Evolutionary conservation across 2,797 vertebrate genomes (phyloP).

Genomic region (Neopelma chrysocephalum): DNA sequence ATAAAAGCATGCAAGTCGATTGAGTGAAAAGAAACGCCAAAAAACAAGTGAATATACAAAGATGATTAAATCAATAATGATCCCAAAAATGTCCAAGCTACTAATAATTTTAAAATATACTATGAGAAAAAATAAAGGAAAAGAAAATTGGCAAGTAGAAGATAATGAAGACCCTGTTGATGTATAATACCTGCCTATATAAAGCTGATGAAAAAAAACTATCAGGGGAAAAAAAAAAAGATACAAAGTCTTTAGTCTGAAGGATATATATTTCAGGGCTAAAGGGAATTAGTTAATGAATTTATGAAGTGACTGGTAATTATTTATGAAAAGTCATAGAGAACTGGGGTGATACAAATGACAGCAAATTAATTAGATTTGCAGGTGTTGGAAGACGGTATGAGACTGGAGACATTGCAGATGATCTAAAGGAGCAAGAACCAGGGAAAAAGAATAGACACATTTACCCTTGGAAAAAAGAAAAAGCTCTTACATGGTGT

Average conservation of each 20-base stretch:
- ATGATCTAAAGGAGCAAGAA: constrained; percentile 30
- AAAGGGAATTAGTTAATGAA: constrained; percentile 67
- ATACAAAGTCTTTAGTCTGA: constrained; percentile 29
- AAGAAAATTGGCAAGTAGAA: background rate
- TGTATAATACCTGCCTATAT: background rate
- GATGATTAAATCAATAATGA: constrained; percentile 3
- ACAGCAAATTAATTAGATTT: constrained; percentile 69
- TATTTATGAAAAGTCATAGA: constrained; percentile 67
- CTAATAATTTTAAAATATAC: constrained; percentile 13
- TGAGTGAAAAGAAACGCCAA: background rate
- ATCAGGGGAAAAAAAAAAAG: background rate
- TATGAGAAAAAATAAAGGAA: background rate
- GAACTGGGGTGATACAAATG: constrained; percentile 55
- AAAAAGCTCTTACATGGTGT: background rate
- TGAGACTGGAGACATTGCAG: constrained; percentile 33
- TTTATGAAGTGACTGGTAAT: constrained; percentile 64
- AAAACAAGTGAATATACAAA: background rate
- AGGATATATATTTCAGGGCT: constrained; percentile 57
- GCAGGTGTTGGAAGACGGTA: constrained; percentile 46
- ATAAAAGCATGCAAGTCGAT: background rate
- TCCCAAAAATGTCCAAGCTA: background rate
- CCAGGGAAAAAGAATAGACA: background rate
- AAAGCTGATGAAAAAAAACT: constrained; percentile 41
- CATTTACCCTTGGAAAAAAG: background rate
- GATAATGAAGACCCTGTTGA: constrained; percentile 26